Percentiles rank a stretch among this genome's conserved stretches.
These are phyloP conservation scores for Pycnonotus jocosus DNA, from an alignment of 2,113 vertebrate genomes.

Conservation along the genomic window DNA sequence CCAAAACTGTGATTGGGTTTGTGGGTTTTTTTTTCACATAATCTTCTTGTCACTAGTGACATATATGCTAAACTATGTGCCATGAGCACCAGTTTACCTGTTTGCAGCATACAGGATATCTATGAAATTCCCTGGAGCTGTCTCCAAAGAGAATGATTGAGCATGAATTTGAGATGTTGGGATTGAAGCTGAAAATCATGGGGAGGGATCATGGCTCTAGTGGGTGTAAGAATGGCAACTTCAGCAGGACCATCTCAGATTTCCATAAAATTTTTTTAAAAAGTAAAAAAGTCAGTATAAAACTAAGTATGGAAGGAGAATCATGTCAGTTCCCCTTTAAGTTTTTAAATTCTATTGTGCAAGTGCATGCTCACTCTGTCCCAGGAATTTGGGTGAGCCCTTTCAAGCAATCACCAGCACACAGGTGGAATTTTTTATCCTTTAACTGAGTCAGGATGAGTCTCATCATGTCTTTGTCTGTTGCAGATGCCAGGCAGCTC, in stretches of 20 bases:
- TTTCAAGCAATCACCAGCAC: background rate
- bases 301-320: background rate
- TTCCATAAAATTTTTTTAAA: background rate
- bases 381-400: background rate
- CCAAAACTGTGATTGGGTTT: background rate
- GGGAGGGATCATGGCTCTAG: background rate
- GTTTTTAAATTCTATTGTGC: background rate
- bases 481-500: background rate
- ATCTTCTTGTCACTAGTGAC: background rate
- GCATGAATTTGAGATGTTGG: background rate
- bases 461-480: background rate
- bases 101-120: background rate
- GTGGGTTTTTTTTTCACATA: background rate
- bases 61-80: background rate
- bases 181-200: background rate
- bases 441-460: background rate
- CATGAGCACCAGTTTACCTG: background rate
- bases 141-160: background rate
- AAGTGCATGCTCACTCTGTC: background rate
- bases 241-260: background rate
- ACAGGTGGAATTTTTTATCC: background rate
- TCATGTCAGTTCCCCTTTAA: background rate
- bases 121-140: background rate
- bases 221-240: background rate
- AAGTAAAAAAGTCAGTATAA: background rate